Percentiles rank a stretch among this genome's conserved stretches.
Evolutionary conservation across 2,888 invertebrate genomes (phyloP).

Genomic region (Xestobium rufovillosum): DNA sequence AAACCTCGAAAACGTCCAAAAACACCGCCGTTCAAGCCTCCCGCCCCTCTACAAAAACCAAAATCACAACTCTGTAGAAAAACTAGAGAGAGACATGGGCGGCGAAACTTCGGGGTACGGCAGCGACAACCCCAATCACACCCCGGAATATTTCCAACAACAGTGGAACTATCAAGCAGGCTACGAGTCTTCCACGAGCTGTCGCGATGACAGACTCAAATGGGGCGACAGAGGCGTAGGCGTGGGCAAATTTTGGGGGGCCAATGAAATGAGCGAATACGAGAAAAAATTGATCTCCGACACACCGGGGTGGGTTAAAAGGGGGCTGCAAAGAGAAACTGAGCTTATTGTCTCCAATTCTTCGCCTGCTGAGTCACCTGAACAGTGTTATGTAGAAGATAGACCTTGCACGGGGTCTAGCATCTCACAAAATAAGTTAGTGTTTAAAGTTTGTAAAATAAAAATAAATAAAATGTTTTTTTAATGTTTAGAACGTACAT

Average conservation of each 20-base stretch:
- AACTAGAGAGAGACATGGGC: slow-evolving; percentile 48
- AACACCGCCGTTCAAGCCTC: slow-evolving; percentile 36
- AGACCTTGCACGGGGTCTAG: slow-evolving; percentile 39
- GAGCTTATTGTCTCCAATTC: slow-evolving; percentile 44
- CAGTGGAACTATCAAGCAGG: slow-evolving; percentile 30
- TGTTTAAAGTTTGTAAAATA: no score
- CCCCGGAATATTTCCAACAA: slow-evolving; percentile 39
- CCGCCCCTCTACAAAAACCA: slow-evolving; percentile 40
- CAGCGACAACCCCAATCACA: slow-evolving; percentile 58
- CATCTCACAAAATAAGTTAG: slow-evolving; percentile 23
- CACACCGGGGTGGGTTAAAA: slow-evolving; percentile 49
- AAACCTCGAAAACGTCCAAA: no score
- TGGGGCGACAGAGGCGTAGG: slow-evolving; percentile 69
- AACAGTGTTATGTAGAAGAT: slow-evolving; percentile 39
- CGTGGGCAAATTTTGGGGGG: slow-evolving; percentile 61
- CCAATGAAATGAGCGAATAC: slow-evolving; percentile 33
- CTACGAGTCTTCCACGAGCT: slow-evolving; percentile 39
- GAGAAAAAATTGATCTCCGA: slow-evolving; percentile 27
- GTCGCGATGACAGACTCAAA: slow-evolving; percentile 57
- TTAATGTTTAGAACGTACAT: slow-evolving; percentile 54
- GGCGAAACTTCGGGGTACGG: slow-evolving; percentile 80
- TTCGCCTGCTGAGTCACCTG: slow-evolving; percentile 41
- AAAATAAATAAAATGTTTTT: slow-evolving; percentile 2
- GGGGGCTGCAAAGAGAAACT: slow-evolving; percentile 46
- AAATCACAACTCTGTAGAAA: slow-evolving; percentile 32